Percentiles rank a stretch among this genome's conserved stretches.
Conservation (phyloP, 2,888 invertebrate genomes). For the Acanthosepion lycidas region DNA sequence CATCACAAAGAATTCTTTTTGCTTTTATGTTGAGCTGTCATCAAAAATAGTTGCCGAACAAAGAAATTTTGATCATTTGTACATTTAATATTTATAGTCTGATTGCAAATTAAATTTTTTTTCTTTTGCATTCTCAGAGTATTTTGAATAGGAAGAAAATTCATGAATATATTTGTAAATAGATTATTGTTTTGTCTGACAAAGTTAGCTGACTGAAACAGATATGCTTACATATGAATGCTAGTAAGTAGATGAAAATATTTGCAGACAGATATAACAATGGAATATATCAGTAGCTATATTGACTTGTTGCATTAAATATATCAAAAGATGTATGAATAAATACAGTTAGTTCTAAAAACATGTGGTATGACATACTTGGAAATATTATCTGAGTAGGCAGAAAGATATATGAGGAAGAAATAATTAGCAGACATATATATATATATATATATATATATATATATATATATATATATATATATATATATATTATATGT, state of each 20-base stretch:
- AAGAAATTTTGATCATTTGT: not conserved
- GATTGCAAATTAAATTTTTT: not conserved
- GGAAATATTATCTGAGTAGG: too few species aligned
- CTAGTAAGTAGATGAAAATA: not conserved
- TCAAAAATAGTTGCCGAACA: not conserved
- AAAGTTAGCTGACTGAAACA: not conserved
- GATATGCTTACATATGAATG: not conserved
- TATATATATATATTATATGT: too few species aligned
- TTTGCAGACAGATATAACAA: not conserved
- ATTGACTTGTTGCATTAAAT: not conserved
- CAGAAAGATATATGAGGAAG: too few species aligned
- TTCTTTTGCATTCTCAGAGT: not conserved
- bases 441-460: too few species aligned
- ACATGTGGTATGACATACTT: too few species aligned
- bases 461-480: too few species aligned
- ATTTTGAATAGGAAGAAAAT: not conserved
- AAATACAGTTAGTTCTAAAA: too few species aligned
- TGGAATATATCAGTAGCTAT: not conserved
- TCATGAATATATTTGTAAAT: slow-evolving; percentile 8
- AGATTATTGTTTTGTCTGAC: not conserved
- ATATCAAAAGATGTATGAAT: too few species aligned
- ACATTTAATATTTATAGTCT: not conserved
- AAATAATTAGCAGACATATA: too few species aligned
- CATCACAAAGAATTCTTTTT: too few species aligned
- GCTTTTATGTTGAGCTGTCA: not conserved